Percentiles rank a stretch among this genome's conserved stretches.
Evolutionary conservation across 2,113 vertebrate genomes (phyloP).

Genomic region (Tricholaema leucomelas): DNA sequence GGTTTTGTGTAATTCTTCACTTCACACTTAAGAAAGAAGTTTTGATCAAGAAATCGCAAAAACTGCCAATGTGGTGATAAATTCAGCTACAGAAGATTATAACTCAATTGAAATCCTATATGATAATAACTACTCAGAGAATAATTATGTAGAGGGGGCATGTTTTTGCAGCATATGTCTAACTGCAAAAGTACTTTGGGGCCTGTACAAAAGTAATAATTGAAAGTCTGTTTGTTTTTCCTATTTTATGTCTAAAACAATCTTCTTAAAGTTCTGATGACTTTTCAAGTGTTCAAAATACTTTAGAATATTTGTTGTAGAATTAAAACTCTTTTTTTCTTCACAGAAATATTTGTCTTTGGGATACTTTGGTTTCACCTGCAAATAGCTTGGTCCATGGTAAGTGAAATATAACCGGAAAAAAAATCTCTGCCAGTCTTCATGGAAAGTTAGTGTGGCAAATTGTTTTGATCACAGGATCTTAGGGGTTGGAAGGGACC

Average conservation of each 20-base stretch:
- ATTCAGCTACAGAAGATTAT: not conserved
- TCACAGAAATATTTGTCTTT: constrained; percentile 93
- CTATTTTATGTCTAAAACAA: not conserved
- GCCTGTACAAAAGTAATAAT: not conserved
- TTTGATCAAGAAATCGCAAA: not conserved
- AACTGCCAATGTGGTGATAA: not conserved
- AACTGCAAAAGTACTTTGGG: not conserved
- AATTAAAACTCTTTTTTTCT: not conserved
- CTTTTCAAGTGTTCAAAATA: not conserved
- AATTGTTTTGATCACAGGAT: not conserved
- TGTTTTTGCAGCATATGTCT: not conserved
- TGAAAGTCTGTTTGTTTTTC: not conserved
- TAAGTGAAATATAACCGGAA: constrained; percentile 69
- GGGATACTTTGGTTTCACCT: constrained; percentile 94
- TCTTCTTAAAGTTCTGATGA: not conserved
- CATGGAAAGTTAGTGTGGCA: not conserved
- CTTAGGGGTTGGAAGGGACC: no score
- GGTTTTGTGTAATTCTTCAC: not conserved
- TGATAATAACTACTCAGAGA: not conserved
- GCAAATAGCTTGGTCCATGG: constrained; percentile 90
- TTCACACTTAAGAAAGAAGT: not conserved
- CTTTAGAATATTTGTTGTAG: not conserved
- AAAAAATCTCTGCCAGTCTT: not conserved
- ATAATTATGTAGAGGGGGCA: not conserved
- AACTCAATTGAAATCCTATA: not conserved